Percentiles rank a stretch among this genome's conserved stretches.
These are phyloP conservation scores for Camelus dromedarius DNA, from an alignment of 2,113 vertebrate species.

Conservation along the genomic window DNA sequence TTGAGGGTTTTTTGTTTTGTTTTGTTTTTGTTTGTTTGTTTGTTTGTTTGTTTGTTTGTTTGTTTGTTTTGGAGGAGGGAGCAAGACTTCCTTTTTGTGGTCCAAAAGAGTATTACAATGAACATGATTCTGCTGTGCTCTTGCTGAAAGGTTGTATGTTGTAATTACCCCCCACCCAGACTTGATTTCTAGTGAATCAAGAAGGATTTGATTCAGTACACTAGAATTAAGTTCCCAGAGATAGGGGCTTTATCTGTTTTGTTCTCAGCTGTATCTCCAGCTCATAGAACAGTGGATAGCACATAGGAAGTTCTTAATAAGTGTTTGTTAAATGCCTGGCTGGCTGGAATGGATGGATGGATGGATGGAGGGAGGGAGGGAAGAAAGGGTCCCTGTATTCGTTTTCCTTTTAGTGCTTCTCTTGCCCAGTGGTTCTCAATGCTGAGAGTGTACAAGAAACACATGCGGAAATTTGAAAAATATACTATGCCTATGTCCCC, in stretches of 20 bases:
- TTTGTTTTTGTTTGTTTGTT: too few species aligned
- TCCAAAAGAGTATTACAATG: background rate
- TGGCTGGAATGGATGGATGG: background rate
- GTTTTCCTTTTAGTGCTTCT: background rate
- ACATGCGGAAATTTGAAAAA: background rate
- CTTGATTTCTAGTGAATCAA: background rate
- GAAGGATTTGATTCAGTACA: background rate
- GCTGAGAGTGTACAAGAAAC: background rate
- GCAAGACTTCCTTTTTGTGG: background rate
- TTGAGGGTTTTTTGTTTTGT: background rate
- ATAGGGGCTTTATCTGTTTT: background rate
- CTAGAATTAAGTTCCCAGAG: background rate
- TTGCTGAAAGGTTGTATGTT: background rate
- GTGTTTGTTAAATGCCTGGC: background rate
- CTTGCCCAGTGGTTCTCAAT: background rate
- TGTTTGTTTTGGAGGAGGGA: too few species aligned
- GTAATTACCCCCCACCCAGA: background rate
- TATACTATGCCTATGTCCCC: background rate
- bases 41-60: too few species aligned
- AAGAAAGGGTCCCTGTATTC: background rate
- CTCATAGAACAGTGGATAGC: too few species aligned
- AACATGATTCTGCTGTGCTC: background rate
- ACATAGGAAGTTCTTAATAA: background rate
- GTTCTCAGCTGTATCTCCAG: background rate
- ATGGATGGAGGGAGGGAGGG: background rate